Percentiles rank a stretch among this genome's conserved stretches.
These are phyloP conservation scores for Puma concolor DNA, from an alignment of 2,113 vertebrate species.

Conservation along the genomic window DNA sequence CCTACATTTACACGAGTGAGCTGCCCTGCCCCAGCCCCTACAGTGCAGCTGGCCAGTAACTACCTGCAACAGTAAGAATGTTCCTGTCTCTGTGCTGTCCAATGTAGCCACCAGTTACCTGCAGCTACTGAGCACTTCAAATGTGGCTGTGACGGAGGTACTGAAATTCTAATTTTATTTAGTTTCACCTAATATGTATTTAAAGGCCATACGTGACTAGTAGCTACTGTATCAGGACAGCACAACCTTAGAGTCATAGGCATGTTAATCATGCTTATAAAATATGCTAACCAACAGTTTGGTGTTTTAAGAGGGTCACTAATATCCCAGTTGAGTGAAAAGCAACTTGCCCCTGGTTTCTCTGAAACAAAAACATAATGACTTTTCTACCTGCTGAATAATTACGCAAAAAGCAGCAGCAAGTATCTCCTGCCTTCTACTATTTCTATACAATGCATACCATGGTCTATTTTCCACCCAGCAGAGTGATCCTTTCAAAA, in stretches of 20 bases:
- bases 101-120: background rate
- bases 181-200: background rate
- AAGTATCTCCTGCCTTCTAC: background rate
- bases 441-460: background rate
- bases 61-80: background rate
- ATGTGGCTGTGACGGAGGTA: background rate
- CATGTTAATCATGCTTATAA: background rate
- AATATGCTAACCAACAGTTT: background rate
- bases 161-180: background rate
- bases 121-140: background rate
- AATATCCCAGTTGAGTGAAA: background rate
- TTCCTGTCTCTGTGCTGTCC: background rate
- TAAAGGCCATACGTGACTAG: background rate
- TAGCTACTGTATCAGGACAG: background rate
- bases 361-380: slow-evolving; percentile 4
- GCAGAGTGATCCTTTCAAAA: background rate
- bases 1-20: background rate
- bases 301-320: background rate
- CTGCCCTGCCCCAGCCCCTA: background rate
- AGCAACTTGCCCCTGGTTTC: background rate
- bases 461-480: background rate
- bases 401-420: background rate
- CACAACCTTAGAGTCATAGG: background rate
- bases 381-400: background rate
- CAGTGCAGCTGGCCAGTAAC: background rate